These are phyloP conservation scores for Drosophila fuyamai DNA, from an alignment of 1,140 invertebrate species.

Conservation along the genomic window DNA sequence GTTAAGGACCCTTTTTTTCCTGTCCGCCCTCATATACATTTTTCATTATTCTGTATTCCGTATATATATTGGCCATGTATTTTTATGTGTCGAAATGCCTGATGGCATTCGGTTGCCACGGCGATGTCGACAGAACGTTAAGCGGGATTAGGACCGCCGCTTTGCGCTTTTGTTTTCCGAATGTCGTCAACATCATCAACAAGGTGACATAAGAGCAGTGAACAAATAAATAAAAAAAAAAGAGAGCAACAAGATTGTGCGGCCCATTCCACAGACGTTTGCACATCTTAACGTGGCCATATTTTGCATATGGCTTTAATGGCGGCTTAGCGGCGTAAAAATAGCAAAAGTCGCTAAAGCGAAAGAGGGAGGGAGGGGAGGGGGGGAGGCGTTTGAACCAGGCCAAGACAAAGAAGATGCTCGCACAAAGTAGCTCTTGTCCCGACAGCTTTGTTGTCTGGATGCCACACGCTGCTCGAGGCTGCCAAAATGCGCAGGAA, in stretches of 20 bases:
- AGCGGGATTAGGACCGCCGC: slow-evolving; percentile 64
- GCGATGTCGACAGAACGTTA: slow-evolving; percentile 74
- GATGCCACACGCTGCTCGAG: slow-evolving; percentile 44
- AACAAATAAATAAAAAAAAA: slow-evolving; percentile 38
- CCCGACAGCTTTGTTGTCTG: slow-evolving; percentile 66
- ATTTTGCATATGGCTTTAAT: slow-evolving; percentile 80
- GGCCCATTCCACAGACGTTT: slow-evolving; percentile 10
- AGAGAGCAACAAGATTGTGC: slow-evolving; percentile 12
- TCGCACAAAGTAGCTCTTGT: slow-evolving; percentile 68
- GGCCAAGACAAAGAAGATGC: slow-evolving; percentile 54
- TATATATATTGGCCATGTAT: slow-evolving; percentile 41
- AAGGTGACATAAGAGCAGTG: slow-evolving; percentile 64
- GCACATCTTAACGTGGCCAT: slow-evolving; percentile 45
- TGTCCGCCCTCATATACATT: slow-evolving; percentile 27
- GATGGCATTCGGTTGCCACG: slow-evolving; percentile 45
- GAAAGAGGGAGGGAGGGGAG: not conserved
- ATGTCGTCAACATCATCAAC: slow-evolving; percentile 59
- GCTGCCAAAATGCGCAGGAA: slow-evolving; percentile 55
- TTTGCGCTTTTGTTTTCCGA: slow-evolving; percentile 62
- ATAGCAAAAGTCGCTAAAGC: slow-evolving; percentile 66
- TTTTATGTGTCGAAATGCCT: slow-evolving; percentile 47
- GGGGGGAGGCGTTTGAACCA: not conserved
- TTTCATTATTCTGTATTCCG: slow-evolving; percentile 27
- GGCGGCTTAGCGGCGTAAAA: slow-evolving; percentile 74
- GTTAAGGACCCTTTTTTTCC: slow-evolving; percentile 30